Evolutionary conservation across 2,797 vertebrate genomes (phyloP), one percentile per base, ranked within the genome.

Genomic region (Peromyscus aztecus): DNA sequence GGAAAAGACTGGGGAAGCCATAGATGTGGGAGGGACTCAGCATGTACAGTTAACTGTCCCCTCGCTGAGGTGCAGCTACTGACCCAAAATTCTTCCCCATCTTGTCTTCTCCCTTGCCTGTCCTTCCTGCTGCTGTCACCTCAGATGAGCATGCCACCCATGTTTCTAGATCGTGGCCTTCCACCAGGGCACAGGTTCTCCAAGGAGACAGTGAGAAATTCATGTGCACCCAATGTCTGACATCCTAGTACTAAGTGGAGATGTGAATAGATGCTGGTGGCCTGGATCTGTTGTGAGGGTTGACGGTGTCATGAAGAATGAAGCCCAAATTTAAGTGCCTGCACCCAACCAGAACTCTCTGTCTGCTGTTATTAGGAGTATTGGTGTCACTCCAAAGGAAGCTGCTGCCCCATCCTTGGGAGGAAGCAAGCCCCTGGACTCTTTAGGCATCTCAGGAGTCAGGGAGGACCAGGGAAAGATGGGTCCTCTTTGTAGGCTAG

Each of bases 261-360:
- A 10, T 59, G 3, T 10, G 2, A 57, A 63, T 2, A 52, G 67
- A 63, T 4, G 3, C 16, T 73, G 1, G 43, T 1, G 8, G 29
- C 86, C 19, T 21, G 21, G 12, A 1, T 52, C n/a, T 86, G 55
- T 69, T 29, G 3, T 0, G 19, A 71, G 29, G 29, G 24, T 14
- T 23, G 59, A 37, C 3, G 0, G 4, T 23, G 57, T 27, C 5
- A 0, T n/a, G 16, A 73, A 21, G 46, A 46, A 37, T 27, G 8
- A 46, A 34, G 59, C 40, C 63, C 3, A 0, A 0, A 6, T 40
- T 8, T 43, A 52, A 80, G 73, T 31, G 34, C 11, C 46, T 14
- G 0, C 34, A 31, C 78, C 91, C 17, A 55, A 34, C 4, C 23
- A 34, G 67, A 63, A 17, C 49, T 23, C 73, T 34, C 0, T 3